A percentile compares a stretch with the other conserved stretches of the same genome.
Evolutionary conservation across 2,797 vertebrate genomes (phyloP).

Genomic region (Muraenolepis orangiensis): DNA sequence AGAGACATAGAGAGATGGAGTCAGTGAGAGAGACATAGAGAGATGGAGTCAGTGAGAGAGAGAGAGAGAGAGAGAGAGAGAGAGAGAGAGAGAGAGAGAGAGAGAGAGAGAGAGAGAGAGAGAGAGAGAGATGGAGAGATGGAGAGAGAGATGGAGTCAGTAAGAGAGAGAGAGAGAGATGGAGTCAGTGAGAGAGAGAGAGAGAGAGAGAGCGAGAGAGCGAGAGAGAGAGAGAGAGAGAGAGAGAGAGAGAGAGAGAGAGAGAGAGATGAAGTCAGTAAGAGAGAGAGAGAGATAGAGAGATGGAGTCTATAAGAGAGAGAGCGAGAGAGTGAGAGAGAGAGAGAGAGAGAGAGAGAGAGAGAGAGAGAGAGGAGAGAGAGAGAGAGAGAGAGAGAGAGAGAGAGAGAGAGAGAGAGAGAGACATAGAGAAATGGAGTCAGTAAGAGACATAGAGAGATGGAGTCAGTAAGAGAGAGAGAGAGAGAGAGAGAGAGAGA

Average conservation of each 20-base stretch:
- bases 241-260: no score
- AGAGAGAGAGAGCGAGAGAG: neutral
- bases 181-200: no score
- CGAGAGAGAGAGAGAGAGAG: conserved; percentile 18
- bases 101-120: no score
- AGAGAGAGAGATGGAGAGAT: neutral
- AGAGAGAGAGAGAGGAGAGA: conserved; percentile 20
- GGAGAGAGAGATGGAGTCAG: no score
- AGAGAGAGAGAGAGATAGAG: no score
- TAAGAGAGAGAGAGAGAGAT: conserved; percentile 16
- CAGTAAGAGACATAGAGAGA: neutral
- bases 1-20: no score
- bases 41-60: conserved; percentile 5
- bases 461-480: neutral
- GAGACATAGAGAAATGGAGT: no score
- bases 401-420: neutral
- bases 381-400: no score
- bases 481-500: no score
- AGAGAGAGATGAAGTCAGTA: conserved; percentile 16
- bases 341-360: no score
- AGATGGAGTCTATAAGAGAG: conserved; percentile 13
- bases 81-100: conserved; percentile 18
- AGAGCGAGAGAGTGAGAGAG: no score
- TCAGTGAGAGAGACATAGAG: neutral
- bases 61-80: no score